Evolutionary conservation across 2,797 vertebrate genomes (phyloP), one percentile per base, ranked within the genome.

Genomic region (Emys orbicularis): DNA sequence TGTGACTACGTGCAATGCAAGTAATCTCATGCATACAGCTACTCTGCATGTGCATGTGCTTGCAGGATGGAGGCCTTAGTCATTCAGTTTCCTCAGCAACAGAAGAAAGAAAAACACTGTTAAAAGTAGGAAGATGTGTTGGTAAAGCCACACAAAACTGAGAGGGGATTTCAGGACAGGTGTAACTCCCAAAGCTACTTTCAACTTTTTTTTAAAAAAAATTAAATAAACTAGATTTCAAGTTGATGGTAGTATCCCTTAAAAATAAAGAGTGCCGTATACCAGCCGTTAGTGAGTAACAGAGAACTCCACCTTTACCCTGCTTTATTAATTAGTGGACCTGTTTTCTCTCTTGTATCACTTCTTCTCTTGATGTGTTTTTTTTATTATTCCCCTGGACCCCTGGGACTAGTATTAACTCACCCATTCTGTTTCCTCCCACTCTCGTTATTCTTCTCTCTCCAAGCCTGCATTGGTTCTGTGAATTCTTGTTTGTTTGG

Each of bases 361-460:
- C 59, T 90, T 88, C 72, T 92, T 90, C 72, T 72, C 89, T 59
- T 90, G 61, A 4, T 90, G 80, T 84, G 53, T 5, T 81, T 68
- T 79, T 88, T 72, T 37, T 10, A 16, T 61, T 25, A 76, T 76
- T 76, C 21, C 41, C 12, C 23, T 27, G 13, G 25, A 4, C 41
- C 12, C 25, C 72, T 8, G 41, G 23, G 41, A 44, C 5, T 44
- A 44, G 12, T 44, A 74, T 92, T 79, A 53, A 68, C 90, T 83
- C 88, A 76, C 91, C 79, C 88, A 95, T 89, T 93, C 88, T 93
- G 79, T 84, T 93, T 34, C 88, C 81, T 44, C 37, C 88, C 90
- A 93, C 68, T 92, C 81, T 87, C 85, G 93, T 92, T 97, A 94
- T 85, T 91, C 90, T 82, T 93, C 44, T 61, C 82, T 59, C 57